Percentiles rank a stretch among this genome's conserved stretches.
Conservation (phyloP, 2,797 vertebrate species). For the Corythornis leucogaster region DNA sequence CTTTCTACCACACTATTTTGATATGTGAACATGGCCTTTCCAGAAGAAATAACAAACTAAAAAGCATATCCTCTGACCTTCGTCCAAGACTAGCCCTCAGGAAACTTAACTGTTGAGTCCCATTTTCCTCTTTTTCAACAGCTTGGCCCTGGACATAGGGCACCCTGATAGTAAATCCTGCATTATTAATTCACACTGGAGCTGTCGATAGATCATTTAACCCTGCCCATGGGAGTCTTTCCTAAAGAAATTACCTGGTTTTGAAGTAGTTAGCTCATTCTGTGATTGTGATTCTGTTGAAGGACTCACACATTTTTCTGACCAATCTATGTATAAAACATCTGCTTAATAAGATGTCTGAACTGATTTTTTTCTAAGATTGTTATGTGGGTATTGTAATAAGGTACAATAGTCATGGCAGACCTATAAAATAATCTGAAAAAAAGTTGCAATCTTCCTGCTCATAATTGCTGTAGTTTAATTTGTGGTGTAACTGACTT, state of each 20-base stretch:
- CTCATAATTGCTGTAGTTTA: neutral
- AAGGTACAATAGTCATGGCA: neutral
- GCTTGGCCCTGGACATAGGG: neutral
- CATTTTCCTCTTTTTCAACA: neutral
- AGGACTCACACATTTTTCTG: neutral
- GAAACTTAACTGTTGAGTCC: neutral
- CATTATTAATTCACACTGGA: neutral
- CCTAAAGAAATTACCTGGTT: neutral
- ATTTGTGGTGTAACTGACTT: neutral
- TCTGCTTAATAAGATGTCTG: neutral
- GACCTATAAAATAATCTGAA: neutral
- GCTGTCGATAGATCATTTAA: neutral
- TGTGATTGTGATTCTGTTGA: neutral
- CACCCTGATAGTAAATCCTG: neutral
- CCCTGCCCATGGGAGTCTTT: neutral
- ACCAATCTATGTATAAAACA: fast-evolving
- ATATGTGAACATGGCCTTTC: neutral
- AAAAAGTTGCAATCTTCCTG: neutral
- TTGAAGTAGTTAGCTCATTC: neutral
- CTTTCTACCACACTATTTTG: neutral
- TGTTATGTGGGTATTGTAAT: neutral
- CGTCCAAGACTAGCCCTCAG: neutral
- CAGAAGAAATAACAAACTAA: neutral
- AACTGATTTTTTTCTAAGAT: neutral
- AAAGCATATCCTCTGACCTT: neutral